A percentile compares a stretch with the other conserved stretches of the same genome.
Evolutionary conservation across 2,113 vertebrate genomes (phyloP).

Genomic region (Phasianus colchicus): DNA sequence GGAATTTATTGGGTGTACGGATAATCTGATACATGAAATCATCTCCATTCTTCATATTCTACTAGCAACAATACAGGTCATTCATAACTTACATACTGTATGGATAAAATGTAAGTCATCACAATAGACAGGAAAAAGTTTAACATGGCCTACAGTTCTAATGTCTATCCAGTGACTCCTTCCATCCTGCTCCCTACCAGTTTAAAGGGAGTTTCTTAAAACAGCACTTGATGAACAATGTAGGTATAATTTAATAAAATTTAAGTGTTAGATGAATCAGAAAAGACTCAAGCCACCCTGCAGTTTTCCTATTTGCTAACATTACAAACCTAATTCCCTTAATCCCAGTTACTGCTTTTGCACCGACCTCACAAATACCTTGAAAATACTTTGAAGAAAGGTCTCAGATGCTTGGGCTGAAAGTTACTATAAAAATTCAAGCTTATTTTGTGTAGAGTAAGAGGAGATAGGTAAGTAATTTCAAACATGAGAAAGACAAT

Average conservation of each 20-base stretch:
- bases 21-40: background rate
- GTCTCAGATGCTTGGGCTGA: background rate
- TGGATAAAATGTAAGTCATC: background rate
- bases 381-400: background rate
- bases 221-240: background rate
- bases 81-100: background rate
- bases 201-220: background rate
- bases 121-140: background rate
- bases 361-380: background rate
- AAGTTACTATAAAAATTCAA: background rate
- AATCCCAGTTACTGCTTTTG: background rate
- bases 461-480: background rate
- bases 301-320: background rate
- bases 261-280: background rate
- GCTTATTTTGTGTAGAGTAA: background rate
- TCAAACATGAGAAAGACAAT: background rate
- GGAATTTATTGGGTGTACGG: background rate
- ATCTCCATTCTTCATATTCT: background rate
- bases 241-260: background rate
- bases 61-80: background rate
- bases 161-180: background rate
- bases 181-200: fast-evolving
- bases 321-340: background rate
- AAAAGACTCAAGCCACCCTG: background rate
- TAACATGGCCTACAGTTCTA: background rate